phyloP scores from a whole-genome alignment of 2,888 invertebrate genomes.

The Charanyca ferruginea region DNA sequence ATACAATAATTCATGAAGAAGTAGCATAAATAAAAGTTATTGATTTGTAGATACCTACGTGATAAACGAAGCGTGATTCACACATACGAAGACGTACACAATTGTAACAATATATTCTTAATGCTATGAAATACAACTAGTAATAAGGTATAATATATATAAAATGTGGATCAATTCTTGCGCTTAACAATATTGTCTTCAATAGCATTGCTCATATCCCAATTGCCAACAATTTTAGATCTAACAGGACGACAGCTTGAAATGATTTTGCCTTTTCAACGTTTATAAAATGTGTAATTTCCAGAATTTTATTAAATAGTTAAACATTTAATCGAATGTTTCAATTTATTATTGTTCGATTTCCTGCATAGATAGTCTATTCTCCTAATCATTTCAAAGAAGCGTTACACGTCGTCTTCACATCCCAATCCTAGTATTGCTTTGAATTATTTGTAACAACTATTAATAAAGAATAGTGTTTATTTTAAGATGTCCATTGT shows the following conservation, averaged over 20 bases:
- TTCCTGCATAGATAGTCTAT: conserved; percentile 22
- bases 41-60: conserved; percentile 44
- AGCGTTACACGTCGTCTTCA: conserved; percentile 56
- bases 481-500: conserved; percentile 41
- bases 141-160: conserved; percentile 76
- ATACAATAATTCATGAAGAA: conserved; percentile 40
- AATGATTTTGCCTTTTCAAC: conserved; percentile 49
- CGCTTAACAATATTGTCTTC: conserved; percentile 90
- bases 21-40: conserved; percentile 46
- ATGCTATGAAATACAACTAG: conserved; percentile 78
- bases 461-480: conserved; percentile 59
- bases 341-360: conserved; percentile 26
- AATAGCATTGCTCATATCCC: conserved; percentile 85
- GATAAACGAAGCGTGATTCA: conserved; percentile 61
- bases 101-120: conserved; percentile 80
- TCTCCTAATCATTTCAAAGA: conserved; percentile 33
- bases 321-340: conserved; percentile 24
- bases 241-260: conserved; percentile 62
- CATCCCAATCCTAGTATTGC: conserved; percentile 74
- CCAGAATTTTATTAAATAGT: conserved; percentile 28
- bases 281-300: conserved; percentile 46
- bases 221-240: conserved; percentile 74
- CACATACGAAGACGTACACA: conserved; percentile 67
- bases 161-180: conserved; percentile 88
- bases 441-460: conserved; percentile 71